Evolutionary conservation across 2,113 vertebrate genomes (phyloP), one percentile per base, ranked within the genome.

Genomic region (Cyanoliseus patagonus): DNA sequence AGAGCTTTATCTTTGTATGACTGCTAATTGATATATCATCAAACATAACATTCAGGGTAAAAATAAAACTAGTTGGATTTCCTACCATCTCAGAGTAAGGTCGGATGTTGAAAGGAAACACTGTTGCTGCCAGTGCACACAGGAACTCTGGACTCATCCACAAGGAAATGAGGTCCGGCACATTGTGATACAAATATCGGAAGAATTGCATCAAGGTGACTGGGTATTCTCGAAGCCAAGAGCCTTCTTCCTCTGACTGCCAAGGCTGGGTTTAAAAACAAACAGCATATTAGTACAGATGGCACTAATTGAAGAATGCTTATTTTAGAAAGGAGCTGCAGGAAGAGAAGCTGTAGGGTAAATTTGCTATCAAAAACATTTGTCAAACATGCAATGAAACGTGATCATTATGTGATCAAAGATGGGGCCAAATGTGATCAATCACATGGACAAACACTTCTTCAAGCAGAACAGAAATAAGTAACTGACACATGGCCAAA

Each of bases 171-270:
- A 99, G 98, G 97, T 99, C 99, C 0, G 99, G 98, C 46, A 99
- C 99, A 14, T 99, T 99, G 97, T 99, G 99, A 97, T 99, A 99
- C 22, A 99, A 98, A 77, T 99, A 99, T 55, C 99, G 98, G 17
- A 99, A 99, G 97, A 99, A 99, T 98, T 99, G 99, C 99, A 99
- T 99, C 97, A 99, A 97, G 7, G 99, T 99, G 91, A 99, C 99
- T 1, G 99, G 99, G 68, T 99, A 99, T 86, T 99, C 99, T 70
- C 99, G 98, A 59, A 99, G 98, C 99, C 99, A 99, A 35, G 99
- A 99, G 3, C 99, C 99, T 90, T 99, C 99, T 93, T 99, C 99
- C 97, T 99, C 99, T 0, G 99, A 99, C 95, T 99, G 99, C 99
- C 99, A 99, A 3, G 99, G 99, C 99, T 99, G 96, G 15, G 27